These are phyloP conservation scores for Actinopyga echinites DNA, from an alignment of 53 echinoderm and acorn worm genomes.

Conservation along the genomic window DNA sequence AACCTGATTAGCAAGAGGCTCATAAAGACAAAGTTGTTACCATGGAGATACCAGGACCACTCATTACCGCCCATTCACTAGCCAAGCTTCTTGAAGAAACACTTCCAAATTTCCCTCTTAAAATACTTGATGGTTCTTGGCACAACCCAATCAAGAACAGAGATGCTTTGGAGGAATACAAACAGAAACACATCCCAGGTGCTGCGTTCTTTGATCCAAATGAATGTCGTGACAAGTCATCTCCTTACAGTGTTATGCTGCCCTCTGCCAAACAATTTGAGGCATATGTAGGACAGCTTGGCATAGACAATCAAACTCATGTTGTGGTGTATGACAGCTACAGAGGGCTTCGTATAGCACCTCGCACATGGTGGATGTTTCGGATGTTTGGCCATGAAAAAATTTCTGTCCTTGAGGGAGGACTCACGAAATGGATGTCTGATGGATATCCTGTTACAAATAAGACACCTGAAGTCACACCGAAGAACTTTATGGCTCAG, in stretches of 20 bases:
- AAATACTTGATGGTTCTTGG: conserved; percentile 65
- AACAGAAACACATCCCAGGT: conserved; percentile 70
- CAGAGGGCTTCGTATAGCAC: conserved; percentile 62
- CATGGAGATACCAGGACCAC: background rate
- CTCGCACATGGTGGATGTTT: conserved; percentile 95
- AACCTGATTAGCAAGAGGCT: no score
- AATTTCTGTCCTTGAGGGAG: conserved; percentile 88
- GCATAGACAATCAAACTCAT: conserved; percentile 75
- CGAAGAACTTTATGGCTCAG: conserved; percentile 9
- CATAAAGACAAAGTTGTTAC: background rate
- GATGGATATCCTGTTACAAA: conserved; percentile 63
- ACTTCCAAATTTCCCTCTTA: background rate
- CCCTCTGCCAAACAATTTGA: conserved; percentile 66
- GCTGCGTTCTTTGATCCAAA: conserved; percentile 68
- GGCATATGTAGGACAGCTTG: conserved; percentile 72
- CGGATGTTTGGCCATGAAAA: conserved; percentile 77
- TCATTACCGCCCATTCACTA: background rate
- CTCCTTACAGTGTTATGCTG: conserved; percentile 63
- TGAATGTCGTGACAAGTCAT: conserved; percentile 46
- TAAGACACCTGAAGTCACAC: background rate
- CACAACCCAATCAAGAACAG: conserved; percentile 59
- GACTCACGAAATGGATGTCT: conserved; percentile 68
- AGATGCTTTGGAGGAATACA: conserved; percentile 68
- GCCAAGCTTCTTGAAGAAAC: background rate
- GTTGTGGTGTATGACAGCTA: conserved; percentile 92